Base-by-base conservation (phyloP, 2,888 invertebrate species). In the Drosophila basisetae region DNA sequence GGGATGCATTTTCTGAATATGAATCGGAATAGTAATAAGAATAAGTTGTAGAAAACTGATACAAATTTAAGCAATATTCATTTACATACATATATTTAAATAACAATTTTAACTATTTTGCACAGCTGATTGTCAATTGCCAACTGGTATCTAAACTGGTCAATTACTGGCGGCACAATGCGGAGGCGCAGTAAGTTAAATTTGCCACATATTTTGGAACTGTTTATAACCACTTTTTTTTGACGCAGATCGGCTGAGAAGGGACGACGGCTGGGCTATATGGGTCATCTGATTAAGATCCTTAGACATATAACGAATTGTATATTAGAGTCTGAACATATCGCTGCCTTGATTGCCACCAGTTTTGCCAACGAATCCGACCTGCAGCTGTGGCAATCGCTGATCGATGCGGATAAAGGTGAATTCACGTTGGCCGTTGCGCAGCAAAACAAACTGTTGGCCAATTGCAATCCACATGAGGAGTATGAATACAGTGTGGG, bases 131-230 rank as follows among this genome's bases (percentile, higher is more conserved):
- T 93, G 94, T 95, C 88, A 96, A 97, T 92, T 97, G 97, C 94
- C 96, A 96, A 90, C 94, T 98, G 92, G 94, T 97, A 82, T 95
- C 96, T 84, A 95, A 96, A 92, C 95, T 98, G 89, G 94, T 98
- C 92, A 96, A 96, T 83, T 96, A 96, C 61, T 98, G 96, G 95
- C 95, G 96, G 89, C 95, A 96, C 81, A 97, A 97, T 93, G 96
- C 96, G 84, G 94, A 95, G 85, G 95, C 95, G 92, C 96, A 96
- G 97, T 97, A 94, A 96, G 96, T 95, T 75, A 6, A 25, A 47
- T 25, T 47, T 47, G 4, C 2, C 16, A 25, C 16, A 16, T 4
- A 16, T 47, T 28, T 25, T 47, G 25, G 4, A 47, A 47, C 25
- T 16, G 9, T 9, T 47, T 47, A 2, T 25, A 47, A 47, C 25